These are phyloP conservation scores for Narcine bancroftii DNA, from an alignment of 2,113 vertebrate species.

Conservation along the genomic window DNA sequence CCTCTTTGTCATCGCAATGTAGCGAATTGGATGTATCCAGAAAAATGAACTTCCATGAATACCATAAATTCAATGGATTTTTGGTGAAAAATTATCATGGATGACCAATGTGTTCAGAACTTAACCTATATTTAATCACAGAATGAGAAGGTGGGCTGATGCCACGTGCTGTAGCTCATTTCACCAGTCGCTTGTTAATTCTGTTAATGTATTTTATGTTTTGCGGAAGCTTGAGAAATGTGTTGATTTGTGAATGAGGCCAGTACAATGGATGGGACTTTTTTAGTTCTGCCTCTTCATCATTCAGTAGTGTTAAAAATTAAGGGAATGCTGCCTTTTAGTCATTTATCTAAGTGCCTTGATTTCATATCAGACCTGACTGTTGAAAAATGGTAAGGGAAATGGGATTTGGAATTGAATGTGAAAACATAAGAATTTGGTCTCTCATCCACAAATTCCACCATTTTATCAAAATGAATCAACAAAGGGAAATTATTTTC, in stretches of 20 bases:
- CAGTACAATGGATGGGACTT: not conserved
- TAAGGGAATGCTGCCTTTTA: not conserved
- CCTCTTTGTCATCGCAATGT: conserved; percentile 26
- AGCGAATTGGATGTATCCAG: not conserved
- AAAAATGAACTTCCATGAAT: not conserved
- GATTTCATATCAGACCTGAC: not conserved
- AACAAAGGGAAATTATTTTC: not conserved
- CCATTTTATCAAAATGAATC: not conserved
- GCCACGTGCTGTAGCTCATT: not conserved
- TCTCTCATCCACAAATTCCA: not conserved
- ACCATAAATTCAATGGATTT: not conserved
- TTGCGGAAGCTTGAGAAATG: not conserved
- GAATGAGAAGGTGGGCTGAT: not conserved
- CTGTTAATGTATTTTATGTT: not conserved
- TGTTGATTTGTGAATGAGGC: not conserved
- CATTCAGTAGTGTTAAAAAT: not conserved
- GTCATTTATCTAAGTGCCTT: not conserved
- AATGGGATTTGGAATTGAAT: not conserved
- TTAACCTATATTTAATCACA: conserved; percentile 23
- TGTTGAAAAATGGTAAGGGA: not conserved
- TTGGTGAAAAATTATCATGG: not conserved
- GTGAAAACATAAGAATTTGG: not conserved
- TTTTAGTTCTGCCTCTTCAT: not conserved
- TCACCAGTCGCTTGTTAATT: conserved; percentile 20
- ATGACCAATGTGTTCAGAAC: not conserved